These are phyloP conservation scores for Caloenas nicobarica DNA, from an alignment of 2,113 vertebrate genomes.

Conservation along the genomic window DNA sequence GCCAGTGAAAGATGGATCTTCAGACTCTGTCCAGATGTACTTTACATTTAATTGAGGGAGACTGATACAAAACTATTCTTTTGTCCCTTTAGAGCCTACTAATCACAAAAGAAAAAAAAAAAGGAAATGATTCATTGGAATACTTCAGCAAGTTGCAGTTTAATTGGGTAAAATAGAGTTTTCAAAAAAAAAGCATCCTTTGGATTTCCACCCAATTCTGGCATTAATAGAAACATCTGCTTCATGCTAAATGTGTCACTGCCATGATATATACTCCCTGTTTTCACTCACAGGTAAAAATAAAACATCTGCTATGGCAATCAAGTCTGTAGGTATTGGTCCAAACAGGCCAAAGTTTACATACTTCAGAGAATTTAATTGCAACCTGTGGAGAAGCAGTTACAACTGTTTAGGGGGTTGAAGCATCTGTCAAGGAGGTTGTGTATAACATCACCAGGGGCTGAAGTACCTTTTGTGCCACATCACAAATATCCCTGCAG, in stretches of 20 bases:
- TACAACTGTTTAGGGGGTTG: background rate
- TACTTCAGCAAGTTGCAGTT: slow-evolving; percentile 31
- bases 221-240: slow-evolving; percentile 56
- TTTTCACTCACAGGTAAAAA: slow-evolving; percentile 36
- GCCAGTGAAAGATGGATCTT: slow-evolving; percentile 55
- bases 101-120: background rate
- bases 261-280: background rate
- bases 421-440: slow-evolving; percentile 15
- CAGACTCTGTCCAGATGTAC: slow-evolving; percentile 55
- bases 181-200: background rate
- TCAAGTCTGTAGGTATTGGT: background rate
- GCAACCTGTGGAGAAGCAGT: background rate
- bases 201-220: slow-evolving; percentile 29
- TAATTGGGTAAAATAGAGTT: slow-evolving; percentile 37
- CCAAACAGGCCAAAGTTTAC: background rate
- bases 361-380: background rate
- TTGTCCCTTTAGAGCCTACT: slow-evolving; percentile 37
- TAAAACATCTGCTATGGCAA: slow-evolving; percentile 40
- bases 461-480: background rate
- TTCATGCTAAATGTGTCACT: background rate
- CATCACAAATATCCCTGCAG: background rate
- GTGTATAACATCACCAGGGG: background rate
- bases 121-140: slow-evolving; percentile 18
- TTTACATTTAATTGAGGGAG: slow-evolving; percentile 60
- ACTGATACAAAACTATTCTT: slow-evolving; percentile 52